Conservation (phyloP, 1,140 invertebrate genomes). For the Formica selysi region DNA sequence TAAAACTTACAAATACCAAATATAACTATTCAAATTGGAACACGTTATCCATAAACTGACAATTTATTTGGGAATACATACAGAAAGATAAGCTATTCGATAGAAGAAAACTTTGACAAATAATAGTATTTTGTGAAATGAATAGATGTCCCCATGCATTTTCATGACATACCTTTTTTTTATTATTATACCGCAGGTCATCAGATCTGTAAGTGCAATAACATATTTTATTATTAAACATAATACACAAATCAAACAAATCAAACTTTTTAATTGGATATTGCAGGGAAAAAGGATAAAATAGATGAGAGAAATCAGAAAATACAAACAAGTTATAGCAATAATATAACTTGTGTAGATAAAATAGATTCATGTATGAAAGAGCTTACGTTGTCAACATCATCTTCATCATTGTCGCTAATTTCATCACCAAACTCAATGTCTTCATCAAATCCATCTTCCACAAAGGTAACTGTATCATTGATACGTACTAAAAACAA, state of each 20-base stretch:
- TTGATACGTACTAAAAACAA: conserved; percentile 93
- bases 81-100: conserved; percentile 72
- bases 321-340: neutral
- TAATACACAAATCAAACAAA: neutral
- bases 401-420: conserved; percentile 95
- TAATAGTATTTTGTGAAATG: conserved; percentile 66
- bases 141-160: conserved; percentile 64
- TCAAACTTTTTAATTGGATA: neutral
- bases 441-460: conserved; percentile 97
- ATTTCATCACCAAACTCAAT: conserved; percentile 98
- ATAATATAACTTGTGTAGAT: neutral
- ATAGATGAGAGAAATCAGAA: neutral
- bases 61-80: conserved; percentile 80
- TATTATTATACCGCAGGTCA: conserved; percentile 72
- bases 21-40: conserved; percentile 65
- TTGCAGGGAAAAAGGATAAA: neutral
- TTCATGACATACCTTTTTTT: conserved; percentile 67
- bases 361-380: neutral
- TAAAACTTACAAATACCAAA: conserved; percentile 56
- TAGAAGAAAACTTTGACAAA: conserved; percentile 58
- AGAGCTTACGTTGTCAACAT: conserved; percentile 90
- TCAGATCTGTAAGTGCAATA: conserved; percentile 81
- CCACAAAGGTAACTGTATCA: conserved; percentile 97
- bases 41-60: conserved; percentile 71
- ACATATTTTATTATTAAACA: conserved; percentile 12